Evolutionary conservation across 2,797 vertebrate genomes (phyloP), one percentile per base, ranked within the genome.

Genomic region (Holocentrus rufus): DNA sequence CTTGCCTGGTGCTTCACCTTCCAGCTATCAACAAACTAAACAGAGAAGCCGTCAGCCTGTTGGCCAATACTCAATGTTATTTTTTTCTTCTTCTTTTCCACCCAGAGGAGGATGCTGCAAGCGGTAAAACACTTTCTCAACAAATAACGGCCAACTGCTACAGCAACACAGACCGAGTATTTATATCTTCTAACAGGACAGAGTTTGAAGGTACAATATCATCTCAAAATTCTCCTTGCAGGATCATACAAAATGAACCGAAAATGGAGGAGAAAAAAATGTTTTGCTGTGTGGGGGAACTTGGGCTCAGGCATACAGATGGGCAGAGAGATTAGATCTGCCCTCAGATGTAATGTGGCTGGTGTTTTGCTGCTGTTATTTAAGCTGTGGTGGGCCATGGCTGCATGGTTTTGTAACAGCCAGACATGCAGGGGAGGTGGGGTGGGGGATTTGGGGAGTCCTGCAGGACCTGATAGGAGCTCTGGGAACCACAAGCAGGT

Each of bases 341-440:
- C 84, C 75, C 87, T 87, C 84, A 82, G 86, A 80, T 90, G 90
- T 77, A 74, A 73, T 18, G 8, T 34, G 62, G 78, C 68, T 50
- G 47, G 18, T 65, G 62, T 14, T 76, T 69, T 34, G 49, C 67
- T 76, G 70, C 79, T 91, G 73, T 91, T 93, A 88, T 86, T 91
- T 89, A 88, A 83, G 82, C 78, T 84, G 86, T 80, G 72, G 79
- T 89, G 69, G 54, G 84, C 87, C 82, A 34, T 77, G 91, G 86
- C 81, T 89, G 90, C 90, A 80, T 31, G 76, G 76, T 81, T 92
- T 87, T 90, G 89, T 89, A 94, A 94, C 89, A 95, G 94, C 91
- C 92, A 80, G 88, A 86, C 91, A 59, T 54, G 72, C 20, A 3
- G 69, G 90, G 92, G 91, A 93, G 93, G 90, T 84, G 80, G 78